Evolutionary conservation across 92 coral and sea anemone species (phyloP).

Genomic region (Siderastrea siderea): DNA sequence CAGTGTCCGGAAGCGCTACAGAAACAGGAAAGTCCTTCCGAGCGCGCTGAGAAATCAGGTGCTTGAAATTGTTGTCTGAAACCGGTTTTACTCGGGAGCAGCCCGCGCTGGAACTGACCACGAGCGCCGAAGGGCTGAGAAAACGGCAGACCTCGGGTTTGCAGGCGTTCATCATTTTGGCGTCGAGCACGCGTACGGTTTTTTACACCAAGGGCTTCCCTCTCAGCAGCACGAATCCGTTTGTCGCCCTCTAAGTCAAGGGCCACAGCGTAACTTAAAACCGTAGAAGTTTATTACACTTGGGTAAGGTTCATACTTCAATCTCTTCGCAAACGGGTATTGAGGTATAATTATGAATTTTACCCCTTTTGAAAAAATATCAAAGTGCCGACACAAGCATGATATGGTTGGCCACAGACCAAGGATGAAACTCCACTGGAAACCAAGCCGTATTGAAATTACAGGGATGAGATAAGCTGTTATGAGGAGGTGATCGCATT

Average conservation of each 20-base stretch:
- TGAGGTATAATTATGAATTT: too few relatives aligned
- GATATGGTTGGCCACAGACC: conserved; percentile 59
- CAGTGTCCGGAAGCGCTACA: conserved; percentile 23
- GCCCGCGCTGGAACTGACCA: conserved; percentile 1
- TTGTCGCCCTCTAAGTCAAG: conserved; percentile 39
- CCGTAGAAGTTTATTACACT: too few relatives aligned
- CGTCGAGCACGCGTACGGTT: not conserved
- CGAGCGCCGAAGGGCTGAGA: conserved; percentile 1
- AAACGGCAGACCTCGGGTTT: not conserved
- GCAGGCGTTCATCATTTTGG: not conserved
- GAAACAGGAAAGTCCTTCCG: not conserved
- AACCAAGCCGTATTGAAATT: conserved; percentile 48
- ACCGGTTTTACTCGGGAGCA: not conserved
- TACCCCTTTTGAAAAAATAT: too few relatives aligned
- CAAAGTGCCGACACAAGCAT: not conserved
- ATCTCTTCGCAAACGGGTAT: too few relatives aligned
- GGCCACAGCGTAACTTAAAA: conserved; percentile 23
- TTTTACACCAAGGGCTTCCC: conserved; percentile 30
- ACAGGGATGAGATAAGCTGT: conserved; percentile 57
- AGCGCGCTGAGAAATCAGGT: not conserved
- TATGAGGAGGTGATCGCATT: conserved; percentile 19
- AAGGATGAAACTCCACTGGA: conserved; percentile 49
- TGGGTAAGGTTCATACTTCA: too few relatives aligned
- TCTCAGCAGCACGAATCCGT: conserved; percentile 37
- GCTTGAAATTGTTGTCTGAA: not conserved